phyloP scores from a whole-genome alignment of 2,113 vertebrate genomes.

The Etheostoma spectabile region DNA sequence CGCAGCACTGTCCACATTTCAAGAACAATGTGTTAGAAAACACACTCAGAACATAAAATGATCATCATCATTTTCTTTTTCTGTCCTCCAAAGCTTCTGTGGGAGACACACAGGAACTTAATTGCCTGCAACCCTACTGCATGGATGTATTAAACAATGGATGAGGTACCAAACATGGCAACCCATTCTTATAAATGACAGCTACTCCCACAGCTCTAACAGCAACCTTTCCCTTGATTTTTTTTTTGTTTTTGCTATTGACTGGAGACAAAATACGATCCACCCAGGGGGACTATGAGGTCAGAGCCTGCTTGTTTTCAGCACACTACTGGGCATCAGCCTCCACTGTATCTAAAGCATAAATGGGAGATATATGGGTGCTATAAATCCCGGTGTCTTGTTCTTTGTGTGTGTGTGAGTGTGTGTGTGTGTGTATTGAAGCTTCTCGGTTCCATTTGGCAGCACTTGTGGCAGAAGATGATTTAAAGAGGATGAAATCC shows the following conservation, averaged over 20 bases:
- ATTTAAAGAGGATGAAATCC: constrained; percentile 75
- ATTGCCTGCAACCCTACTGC: neutral
- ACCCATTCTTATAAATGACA: constrained; percentile 27
- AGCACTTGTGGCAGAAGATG: constrained; percentile 74
- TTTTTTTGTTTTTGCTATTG: constrained; percentile 1
- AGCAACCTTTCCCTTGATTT: neutral
- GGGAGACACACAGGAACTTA: constrained; percentile 11
- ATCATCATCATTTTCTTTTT: neutral
- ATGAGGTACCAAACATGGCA: constrained; percentile 22
- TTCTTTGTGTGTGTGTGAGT: constrained; percentile 33
- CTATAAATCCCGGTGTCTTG: constrained; percentile 70
- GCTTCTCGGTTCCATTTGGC: constrained; percentile 73
- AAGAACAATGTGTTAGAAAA: neutral
- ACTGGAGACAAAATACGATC: constrained; percentile 36
- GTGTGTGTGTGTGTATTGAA: constrained; percentile 53
- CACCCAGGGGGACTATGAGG: constrained; percentile 26
- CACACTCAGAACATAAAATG: neutral
- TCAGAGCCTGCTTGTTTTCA: constrained; percentile 33
- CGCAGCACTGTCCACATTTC: neutral
- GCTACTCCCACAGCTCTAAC: constrained; percentile 17
- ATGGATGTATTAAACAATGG: constrained; percentile 30
- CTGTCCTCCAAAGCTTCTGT: constrained; percentile 8
- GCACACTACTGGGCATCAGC: constrained; percentile 44
- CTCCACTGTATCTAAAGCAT: constrained; percentile 56
- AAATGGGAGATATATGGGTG: constrained; percentile 73